Base-by-base conservation (phyloP, 2,888 invertebrate species). In the Caenorhabditis doughertyi region DNA sequence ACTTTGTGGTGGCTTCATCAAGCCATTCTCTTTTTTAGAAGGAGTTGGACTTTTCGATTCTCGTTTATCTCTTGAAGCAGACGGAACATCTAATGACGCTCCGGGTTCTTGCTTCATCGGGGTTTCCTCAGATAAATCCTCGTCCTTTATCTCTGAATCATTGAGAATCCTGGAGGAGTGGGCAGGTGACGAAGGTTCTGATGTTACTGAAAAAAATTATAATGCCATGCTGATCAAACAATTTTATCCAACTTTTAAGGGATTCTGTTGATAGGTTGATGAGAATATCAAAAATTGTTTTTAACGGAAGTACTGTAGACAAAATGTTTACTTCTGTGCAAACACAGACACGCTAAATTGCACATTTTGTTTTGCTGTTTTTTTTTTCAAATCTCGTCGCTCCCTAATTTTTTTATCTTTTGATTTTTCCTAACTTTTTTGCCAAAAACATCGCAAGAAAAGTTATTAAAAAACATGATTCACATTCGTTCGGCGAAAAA, bases 1-100 rank as follows among this genome's bases (percentile, higher is more conserved):
- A 23, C 47, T 65, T 18, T 65, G 70, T n/a, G 65, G 71, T 29
- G 70, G 79, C 42, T 62, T 71, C 71, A 70, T 79, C 27, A 23
- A 16, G 4, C 77, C 68, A 44, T 79, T 71, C 21, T 62, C 70
- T 9, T 58, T 65, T 23, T 56, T 64, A 8, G 18, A 55, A 18
- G 55, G 39, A 16, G 42, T 23, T 11, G 53, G 53, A 29, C 65
- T 55, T 58, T 56, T 44, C 1, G 67, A 39, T 62, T 18, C 23
- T 2, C 32, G n/a, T 7, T 51, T 53, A 11, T 51, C 35, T 18
- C 64, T 42, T 16, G 53, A 42, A 5, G 53, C 9, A 2, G 71
- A 18, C 9, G 68, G 23, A 18, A 25, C 8, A 4, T 65, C 39
- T 35, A n/a, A 5, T 32, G 25, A 13, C 32, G 29, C n/a, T 0